phyloP scores from a whole-genome alignment of 2,113 vertebrate genomes.

The Myodes glareolus region DNA sequence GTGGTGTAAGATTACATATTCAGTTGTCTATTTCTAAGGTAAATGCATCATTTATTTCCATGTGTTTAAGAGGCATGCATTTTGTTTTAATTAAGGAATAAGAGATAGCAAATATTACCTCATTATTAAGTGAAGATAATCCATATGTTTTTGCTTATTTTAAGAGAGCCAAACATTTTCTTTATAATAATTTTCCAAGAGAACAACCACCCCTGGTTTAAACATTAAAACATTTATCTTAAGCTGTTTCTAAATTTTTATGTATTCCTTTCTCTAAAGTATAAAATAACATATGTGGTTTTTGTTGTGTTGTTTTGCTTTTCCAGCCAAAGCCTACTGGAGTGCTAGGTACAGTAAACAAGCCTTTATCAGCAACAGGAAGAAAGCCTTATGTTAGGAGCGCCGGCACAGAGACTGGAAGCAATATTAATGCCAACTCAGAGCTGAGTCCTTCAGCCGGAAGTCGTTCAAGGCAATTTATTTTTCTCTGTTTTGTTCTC shows the following conservation, averaged over 20 bases:
- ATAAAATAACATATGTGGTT: conserved; percentile 45
- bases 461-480: conserved; percentile 92
- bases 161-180: not conserved
- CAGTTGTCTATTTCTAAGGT: conserved; percentile 2
- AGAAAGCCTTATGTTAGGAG: conserved; percentile 94
- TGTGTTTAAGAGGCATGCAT: not conserved
- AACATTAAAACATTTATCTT: not conserved
- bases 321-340: conserved; percentile 93
- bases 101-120: conserved; percentile 11
- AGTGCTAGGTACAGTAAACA: conserved; percentile 96
- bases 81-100: conserved; percentile 41
- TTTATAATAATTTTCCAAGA: conserved; percentile 34
- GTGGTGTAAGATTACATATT: not conserved
- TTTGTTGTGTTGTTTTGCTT: conserved; percentile 14
- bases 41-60: conserved; percentile 8
- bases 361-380: conserved; percentile 94
- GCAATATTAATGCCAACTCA: conserved; percentile 92
- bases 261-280: conserved; percentile 40
- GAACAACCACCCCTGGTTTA: not conserved
- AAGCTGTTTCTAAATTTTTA: conserved; percentile 1
- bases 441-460: conserved; percentile 90
- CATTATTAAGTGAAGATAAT: not conserved
- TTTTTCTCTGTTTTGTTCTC: conserved; percentile 53
- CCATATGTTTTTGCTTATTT: not conserved
- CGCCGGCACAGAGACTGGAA: conserved; percentile 89